Evolutionary conservation across 1,140 invertebrate species (phyloP), one percentile per base, ranked within the genome.

Genomic region (Solenopsis invicta): DNA sequence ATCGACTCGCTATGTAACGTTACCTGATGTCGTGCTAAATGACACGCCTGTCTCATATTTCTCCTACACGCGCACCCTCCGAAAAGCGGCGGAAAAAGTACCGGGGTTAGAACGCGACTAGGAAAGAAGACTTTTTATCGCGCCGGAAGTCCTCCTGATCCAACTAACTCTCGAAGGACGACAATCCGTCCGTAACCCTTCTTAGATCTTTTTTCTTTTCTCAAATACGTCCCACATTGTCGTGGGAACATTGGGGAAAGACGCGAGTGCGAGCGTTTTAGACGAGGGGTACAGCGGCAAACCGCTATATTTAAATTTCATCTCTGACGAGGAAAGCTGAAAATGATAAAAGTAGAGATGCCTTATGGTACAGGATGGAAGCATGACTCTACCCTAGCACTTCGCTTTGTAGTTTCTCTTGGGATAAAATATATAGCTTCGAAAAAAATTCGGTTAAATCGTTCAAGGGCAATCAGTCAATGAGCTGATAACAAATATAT

Each of bases 291-390:
- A 10, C 18, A 8, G 37, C 54, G 29, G 6, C 45, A n/a, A 80
- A 86, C 80, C 86, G 91, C 91, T 94, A 94, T 94, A 94, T 94
- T 94, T 94, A 94, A 94, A 94, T 93, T 89, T 91, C 92, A 89
- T 88, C 56, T 75, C 41, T 61, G 69, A 84, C 29, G 69, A 74
- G 80, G 41, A 84, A 84, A 75, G 80, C 41, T 61, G 74, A 59
- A 84, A 81, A 76, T 86, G 87, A 80, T 90, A 69, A 88, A 90
- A 87, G 75, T 87, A 88, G 88, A 88, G 88, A 89, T 75, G 86
- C 59, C 66, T 74, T 80, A 67, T 74, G 72, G 80, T 24, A 9
- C 69, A 50, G 41, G 29, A 61, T 61, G 80, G 37, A n/a, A 13
- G 67, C 21, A 74, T n/a, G 24, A 69, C 41, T 34, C 3, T 13